These are phyloP conservation scores for Menidia beryllina DNA, from an alignment of 2,113 vertebrate genomes.

Conservation along the genomic window DNA sequence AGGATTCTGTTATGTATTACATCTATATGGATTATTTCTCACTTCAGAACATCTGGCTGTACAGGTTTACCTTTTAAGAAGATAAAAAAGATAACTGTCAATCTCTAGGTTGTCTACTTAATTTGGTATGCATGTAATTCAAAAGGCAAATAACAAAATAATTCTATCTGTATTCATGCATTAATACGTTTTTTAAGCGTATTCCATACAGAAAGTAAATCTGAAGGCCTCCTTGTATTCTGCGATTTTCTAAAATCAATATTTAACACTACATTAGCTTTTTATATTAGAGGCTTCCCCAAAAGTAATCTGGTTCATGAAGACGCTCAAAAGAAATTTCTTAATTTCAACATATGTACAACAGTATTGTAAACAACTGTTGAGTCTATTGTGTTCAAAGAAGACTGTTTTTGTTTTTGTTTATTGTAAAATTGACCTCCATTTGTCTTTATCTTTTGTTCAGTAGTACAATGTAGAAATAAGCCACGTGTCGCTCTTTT, in stretches of 20 bases:
- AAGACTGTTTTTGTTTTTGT: too few species aligned
- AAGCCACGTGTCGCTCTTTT: too few species aligned
- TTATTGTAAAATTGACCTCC: neutral
- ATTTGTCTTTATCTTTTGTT: too few species aligned
- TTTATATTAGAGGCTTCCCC: too few species aligned
- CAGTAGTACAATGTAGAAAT: too few species aligned
- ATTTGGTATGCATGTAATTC: neutral
- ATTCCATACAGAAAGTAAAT: neutral
- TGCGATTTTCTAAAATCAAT: too few species aligned
- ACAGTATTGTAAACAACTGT: neutral
- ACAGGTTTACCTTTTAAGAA: conserved; percentile 18
- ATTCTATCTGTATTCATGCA: conserved; percentile 10
- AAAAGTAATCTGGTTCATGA: too few species aligned
- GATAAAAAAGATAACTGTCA: neutral
- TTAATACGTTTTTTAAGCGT: neutral
- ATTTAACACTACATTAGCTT: too few species aligned
- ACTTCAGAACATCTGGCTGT: conserved; percentile 21
- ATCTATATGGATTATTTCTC: neutral
- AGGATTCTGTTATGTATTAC: conserved; percentile 15
- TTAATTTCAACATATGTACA: neutral
- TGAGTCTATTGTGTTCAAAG: too few species aligned
- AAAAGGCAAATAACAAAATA: neutral
- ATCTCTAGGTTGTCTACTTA: neutral
- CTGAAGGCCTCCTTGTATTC: neutral
- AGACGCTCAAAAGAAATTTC: too few species aligned